A percentile compares a stretch with the other conserved stretches of the same genome.
Conservation (phyloP, 1,140 invertebrate species). For the Lasioglossum baleicum region DNA sequence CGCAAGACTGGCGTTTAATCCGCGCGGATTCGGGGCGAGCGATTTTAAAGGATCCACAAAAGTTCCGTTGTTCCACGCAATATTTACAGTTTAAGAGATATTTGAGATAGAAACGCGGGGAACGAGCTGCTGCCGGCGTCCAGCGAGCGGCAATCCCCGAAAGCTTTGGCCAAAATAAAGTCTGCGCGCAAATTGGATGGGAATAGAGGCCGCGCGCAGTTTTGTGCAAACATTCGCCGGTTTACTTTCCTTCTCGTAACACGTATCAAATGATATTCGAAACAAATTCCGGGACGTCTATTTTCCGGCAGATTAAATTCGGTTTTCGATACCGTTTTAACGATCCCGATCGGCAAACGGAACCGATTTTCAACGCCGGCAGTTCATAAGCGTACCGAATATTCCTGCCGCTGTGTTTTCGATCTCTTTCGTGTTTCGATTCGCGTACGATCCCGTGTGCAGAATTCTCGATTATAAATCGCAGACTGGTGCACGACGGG, state of each 20-base stretch:
- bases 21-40: too few species aligned
- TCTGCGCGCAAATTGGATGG: conserved; percentile 41
- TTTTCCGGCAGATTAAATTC: conserved; percentile 45
- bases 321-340: conserved; percentile 41
- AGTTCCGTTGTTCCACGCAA: not conserved
- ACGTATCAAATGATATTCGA: conserved; percentile 43
- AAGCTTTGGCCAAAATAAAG: conserved; percentile 45
- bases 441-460: not conserved
- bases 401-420: too few species aligned
- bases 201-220: conserved; percentile 29
- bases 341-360: conserved; percentile 17
- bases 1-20: too few species aligned
- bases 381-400: not conserved
- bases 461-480: conserved; percentile 29
- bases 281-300: conserved; percentile 37
- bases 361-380: conserved; percentile 9
- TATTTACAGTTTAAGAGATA: conserved; percentile 22
- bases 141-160: conserved; percentile 34
- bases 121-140: not conserved
- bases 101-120: conserved; percentile 15
- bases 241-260: conserved; percentile 20
- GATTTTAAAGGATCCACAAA: too few species aligned
- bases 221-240: conserved; percentile 38
- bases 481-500: too few species aligned
- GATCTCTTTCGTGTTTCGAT: too few species aligned